Base-by-base conservation (phyloP, 2,888 invertebrate genomes). In the Dryomyza anilis region DNA sequence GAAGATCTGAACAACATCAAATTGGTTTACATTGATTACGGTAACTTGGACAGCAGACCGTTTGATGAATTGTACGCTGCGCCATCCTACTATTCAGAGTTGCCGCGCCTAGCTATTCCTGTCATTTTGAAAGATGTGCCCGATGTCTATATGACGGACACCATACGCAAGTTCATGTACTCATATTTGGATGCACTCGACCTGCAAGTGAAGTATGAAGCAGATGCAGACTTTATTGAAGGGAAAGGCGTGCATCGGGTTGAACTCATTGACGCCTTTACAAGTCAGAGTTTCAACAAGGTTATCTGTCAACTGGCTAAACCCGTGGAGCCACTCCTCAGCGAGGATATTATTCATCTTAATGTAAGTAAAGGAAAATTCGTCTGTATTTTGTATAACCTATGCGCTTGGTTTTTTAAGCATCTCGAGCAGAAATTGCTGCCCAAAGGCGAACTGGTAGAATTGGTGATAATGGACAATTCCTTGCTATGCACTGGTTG, bases 391-490 rank as follows among this genome's bases (percentile, higher is more conserved):
- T 50, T 25, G 8, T 43, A n/a, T n/a, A 8, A 16, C 2, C n/a
- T 19, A 23, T 48, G 12, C 12, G 23, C 23, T 52, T 30, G n/a
- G 29, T 55, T 33, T 19, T 61, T 66, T 3, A 39, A 81, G 81
- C 72, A 69, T 64, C 66, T 82, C 12, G 53, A 69, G 12, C 69
- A 73, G 6, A 67, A 74, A 6, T 56, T 63, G 2, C 64, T 81
- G 62, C 77, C 77, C 1, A 67, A 65, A 8, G 81, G 80, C 2
- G 73, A 74, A 10, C 72, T 74, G 52, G 64, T 80, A 1, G 66
- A 78, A 50, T 25, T 81, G 43, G 67, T 79, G 33, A 72, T 83
- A 5, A 78, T 78, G 76, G 82, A 83, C 57, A 82, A 78, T 64
- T 74, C 77, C 0, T 69, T 78, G 23, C 59, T 82, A 0, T 71